These are phyloP conservation scores for Lissocephala sabroskyi DNA, from an alignment of 2,888 invertebrate genomes.

Conservation along the genomic window DNA sequence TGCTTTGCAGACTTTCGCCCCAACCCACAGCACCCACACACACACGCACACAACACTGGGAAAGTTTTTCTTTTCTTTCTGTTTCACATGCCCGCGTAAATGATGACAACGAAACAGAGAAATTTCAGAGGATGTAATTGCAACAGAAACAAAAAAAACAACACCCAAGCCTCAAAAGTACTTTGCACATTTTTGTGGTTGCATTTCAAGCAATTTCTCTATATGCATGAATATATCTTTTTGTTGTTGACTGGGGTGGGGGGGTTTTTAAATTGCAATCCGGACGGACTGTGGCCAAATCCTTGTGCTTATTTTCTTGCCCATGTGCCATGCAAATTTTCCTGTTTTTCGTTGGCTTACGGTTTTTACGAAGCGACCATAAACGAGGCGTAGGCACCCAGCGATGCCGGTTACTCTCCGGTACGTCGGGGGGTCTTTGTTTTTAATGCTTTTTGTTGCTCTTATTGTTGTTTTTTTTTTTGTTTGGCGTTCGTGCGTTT, in stretches of 20 bases:
- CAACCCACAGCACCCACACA: slow-evolving; percentile 2
- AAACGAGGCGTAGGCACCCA: no score
- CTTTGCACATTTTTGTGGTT: slow-evolving; percentile 32
- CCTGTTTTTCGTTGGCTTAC: slow-evolving; percentile 37
- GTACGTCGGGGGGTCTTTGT: no score
- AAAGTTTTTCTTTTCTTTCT: no score
- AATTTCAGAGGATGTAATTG: slow-evolving; percentile 33
- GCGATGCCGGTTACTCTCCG: no score
- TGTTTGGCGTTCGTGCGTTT: slow-evolving; percentile 49
- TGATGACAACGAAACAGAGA: slow-evolving; percentile 20
- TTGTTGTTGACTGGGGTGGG: slow-evolving; percentile 5
- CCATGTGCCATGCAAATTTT: slow-evolving; percentile 60
- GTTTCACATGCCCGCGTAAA: no score
- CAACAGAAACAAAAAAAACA: slow-evolving; percentile 19
- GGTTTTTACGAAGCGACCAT: no score
- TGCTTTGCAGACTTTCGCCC: neutral
- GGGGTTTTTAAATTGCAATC: no score
- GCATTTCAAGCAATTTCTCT: slow-evolving; percentile 36
- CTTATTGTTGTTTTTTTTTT: slow-evolving; percentile 11
- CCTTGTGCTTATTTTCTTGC: slow-evolving; percentile 53
- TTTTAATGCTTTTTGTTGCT: slow-evolving; percentile 31
- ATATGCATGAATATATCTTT: slow-evolving; percentile 7
- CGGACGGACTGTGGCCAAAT: slow-evolving; percentile 32
- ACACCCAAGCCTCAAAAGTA: slow-evolving; percentile 27
- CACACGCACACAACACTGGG: neutral